These are phyloP conservation scores for Leguminivora glycinivorella DNA, from an alignment of 1,140 invertebrate genomes.

Conservation along the genomic window DNA sequence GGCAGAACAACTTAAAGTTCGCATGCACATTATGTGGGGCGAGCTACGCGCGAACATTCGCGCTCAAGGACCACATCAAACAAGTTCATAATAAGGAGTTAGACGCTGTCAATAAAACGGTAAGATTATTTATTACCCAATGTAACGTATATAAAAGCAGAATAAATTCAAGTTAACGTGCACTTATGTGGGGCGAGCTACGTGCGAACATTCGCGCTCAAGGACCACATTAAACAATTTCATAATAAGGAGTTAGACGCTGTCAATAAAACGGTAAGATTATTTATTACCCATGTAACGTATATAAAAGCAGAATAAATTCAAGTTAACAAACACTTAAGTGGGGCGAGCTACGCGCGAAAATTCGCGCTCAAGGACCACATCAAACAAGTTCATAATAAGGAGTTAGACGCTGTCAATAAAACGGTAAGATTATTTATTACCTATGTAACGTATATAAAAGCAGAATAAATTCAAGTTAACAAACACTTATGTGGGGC, in stretches of 20 bases:
- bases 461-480: slow-evolving; percentile 85
- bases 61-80: slow-evolving; percentile 85
- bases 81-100: slow-evolving; percentile 73
- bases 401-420: slow-evolving; percentile 31
- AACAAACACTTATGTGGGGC: slow-evolving; percentile 85
- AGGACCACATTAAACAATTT: slow-evolving; percentile 83
- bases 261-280: slow-evolving; percentile 29
- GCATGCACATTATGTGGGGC: slow-evolving; percentile 86
- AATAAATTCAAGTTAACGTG: slow-evolving; percentile 86
- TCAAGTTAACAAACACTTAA: slow-evolving; percentile 85
- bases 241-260: slow-evolving; percentile 56
- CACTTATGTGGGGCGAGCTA: slow-evolving; percentile 86
- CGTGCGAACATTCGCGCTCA: slow-evolving; percentile 84
- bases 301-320: slow-evolving; percentile 79
- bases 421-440: slow-evolving; percentile 22
- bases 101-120: slow-evolving; percentile 30
- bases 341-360: slow-evolving; percentile 86
- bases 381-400: slow-evolving; percentile 80
- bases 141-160: slow-evolving; percentile 51
- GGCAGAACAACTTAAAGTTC: slow-evolving; percentile 85
- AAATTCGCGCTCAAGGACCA: slow-evolving; percentile 86
- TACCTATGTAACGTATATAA: slow-evolving; percentile 71
- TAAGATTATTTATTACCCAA: neutral
- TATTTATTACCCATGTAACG: neutral
- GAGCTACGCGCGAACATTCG: slow-evolving; percentile 85